Evolutionary conservation across 2,888 invertebrate genomes (phyloP).

Genomic region (Lochmaea crataegi): DNA sequence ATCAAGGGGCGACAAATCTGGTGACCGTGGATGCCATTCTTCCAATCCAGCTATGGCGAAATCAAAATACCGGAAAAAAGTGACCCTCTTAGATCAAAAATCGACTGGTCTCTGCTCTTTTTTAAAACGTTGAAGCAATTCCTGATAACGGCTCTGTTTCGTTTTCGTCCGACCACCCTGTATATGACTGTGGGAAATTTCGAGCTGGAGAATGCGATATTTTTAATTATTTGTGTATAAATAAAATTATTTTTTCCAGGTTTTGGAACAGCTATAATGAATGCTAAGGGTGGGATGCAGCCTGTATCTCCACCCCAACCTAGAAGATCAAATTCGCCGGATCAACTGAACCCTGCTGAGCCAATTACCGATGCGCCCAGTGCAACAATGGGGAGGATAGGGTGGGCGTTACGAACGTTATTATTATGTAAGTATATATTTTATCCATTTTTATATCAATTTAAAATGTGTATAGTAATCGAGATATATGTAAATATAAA

Average conservation of each 20-base stretch:
- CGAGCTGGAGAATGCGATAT: not conserved
- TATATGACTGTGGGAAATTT: not conserved
- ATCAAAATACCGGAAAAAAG: no score
- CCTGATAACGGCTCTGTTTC: no score
- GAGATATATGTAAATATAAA: no score
- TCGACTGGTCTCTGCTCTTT: no score
- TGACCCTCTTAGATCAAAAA: no score
- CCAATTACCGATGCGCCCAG: constrained; percentile 77
- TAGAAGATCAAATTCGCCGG: constrained; percentile 71
- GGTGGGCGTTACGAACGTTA: constrained; percentile 76
- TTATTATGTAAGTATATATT: constrained; percentile 68
- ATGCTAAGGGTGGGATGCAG: constrained; percentile 60
- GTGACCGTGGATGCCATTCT: no score
- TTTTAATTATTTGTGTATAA: not conserved
- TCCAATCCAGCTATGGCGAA: no score
- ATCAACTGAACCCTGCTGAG: constrained; percentile 75
- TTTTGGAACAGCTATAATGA: constrained; percentile 65
- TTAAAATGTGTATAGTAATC: no score
- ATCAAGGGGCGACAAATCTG: no score
- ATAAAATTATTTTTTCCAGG: constrained; percentile 58
- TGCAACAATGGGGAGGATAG: constrained; percentile 74
- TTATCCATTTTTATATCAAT: no score
- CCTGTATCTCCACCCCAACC: constrained; percentile 68
- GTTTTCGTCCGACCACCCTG: no score
- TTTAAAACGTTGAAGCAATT: no score